Base-by-base conservation (phyloP, 1,140 invertebrate species). In the Amphibalanus amphitrite region DNA sequence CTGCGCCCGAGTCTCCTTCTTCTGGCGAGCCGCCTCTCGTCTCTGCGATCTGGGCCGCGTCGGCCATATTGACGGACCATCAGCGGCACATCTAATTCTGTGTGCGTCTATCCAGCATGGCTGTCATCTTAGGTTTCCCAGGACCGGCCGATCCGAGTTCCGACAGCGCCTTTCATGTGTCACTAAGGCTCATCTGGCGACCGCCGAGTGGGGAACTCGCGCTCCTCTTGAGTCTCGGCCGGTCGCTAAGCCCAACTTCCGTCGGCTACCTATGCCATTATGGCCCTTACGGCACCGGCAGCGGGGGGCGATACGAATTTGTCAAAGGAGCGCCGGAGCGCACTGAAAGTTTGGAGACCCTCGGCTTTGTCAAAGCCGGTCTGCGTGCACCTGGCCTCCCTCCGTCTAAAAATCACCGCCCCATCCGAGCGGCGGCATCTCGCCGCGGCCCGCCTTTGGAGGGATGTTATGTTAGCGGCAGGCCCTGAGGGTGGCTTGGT, bases 271-370 rank as follows among this genome's bases (percentile, higher is more conserved):
- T 20, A 59, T 23, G 47, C 20, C 47, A 59, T 59, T 59, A 13
- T 59, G 47, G 47, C 47, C 23, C 47, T 59, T 59, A 59, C 47
- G 47, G 47, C 20, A 59, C 47, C 20, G 17, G 17, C 47, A 20
- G 47, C 47, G 23, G 47, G 47, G 47, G 47, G 47, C 47, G 47
- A 59, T 59, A 59, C 47, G 47, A 59, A 59, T 59, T 59, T 59
- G 47, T 59, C 47, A 59, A 59, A 59, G 47, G 47, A 59, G 47
- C 47, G 47, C 13, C 47, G 47, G 47, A 59, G 47, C 47, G 47
- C 47, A 59, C 47, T 59, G 47, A 59, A 59, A 59, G 47, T 59
- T 59, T 59, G 47, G 47, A 59, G 47, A 59, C 47, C 47, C 47
- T 59, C 47, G 47, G 47, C 47, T 59, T 59, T 59, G 47, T 59